phyloP scores from a whole-genome alignment of 2,113 vertebrate genomes.

The Carassius auratus region DNA sequence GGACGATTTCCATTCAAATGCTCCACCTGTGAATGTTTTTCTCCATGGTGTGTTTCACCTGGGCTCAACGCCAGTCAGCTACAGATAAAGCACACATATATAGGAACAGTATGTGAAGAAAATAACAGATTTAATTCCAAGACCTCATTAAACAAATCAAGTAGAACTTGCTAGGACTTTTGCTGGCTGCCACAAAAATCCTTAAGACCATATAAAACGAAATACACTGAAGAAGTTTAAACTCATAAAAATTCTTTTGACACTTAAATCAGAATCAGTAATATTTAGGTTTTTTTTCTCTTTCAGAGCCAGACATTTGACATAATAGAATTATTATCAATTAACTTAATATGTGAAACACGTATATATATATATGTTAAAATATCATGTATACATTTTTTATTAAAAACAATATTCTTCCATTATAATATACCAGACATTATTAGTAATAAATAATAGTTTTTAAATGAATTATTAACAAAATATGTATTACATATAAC shows the following conservation, averaged over 20 bases:
- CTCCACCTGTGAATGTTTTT: slow-evolving; percentile 29
- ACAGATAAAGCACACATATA: slow-evolving; percentile 47
- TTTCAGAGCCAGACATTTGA: too few species aligned
- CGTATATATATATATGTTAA: too few species aligned
- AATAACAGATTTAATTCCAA: background rate
- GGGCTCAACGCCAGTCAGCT: slow-evolving; percentile 33
- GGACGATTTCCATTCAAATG: slow-evolving; percentile 12
- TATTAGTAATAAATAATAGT: too few species aligned
- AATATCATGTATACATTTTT: too few species aligned
- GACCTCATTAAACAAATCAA: slow-evolving; percentile 21
- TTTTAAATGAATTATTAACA: too few species aligned
- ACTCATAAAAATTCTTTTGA: background rate
- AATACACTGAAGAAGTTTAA: background rate
- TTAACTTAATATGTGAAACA: too few species aligned
- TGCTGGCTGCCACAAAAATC: background rate
- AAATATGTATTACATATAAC: too few species aligned
- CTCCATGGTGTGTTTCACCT: background rate
- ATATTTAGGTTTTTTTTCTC: too few species aligned
- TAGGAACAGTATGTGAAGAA: slow-evolving; percentile 12
- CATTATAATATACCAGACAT: too few species aligned
- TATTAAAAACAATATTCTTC: too few species aligned
- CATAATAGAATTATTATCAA: too few species aligned
- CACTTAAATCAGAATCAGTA: background rate
- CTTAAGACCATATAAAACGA: background rate
- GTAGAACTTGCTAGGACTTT: background rate